These are phyloP conservation scores for Microctonus brassicae DNA, from an alignment of 2,888 invertebrate genomes.

Conservation along the genomic window DNA sequence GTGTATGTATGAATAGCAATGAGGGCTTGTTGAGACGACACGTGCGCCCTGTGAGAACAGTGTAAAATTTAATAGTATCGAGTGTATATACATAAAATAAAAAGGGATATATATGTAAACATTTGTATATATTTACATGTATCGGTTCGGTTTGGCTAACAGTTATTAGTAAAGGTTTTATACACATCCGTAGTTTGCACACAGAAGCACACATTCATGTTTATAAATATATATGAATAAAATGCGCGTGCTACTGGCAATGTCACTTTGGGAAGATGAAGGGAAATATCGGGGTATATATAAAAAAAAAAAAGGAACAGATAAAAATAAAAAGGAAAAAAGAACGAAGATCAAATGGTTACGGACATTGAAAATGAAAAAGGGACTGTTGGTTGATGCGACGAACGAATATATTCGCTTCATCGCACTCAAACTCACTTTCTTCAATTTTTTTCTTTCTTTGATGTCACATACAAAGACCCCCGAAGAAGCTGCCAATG, in stretches of 20 bases:
- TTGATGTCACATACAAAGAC: not conserved
- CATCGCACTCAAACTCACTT: conserved; percentile 1
- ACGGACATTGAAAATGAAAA: not conserved
- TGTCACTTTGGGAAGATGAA: not conserved
- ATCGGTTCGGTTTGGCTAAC: conserved; percentile 40
- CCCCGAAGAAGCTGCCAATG: not conserved
- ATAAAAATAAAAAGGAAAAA: not conserved
- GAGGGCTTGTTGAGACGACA: not conserved
- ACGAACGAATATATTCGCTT: not conserved
- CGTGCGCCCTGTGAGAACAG: not conserved
- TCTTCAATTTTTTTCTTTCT: not conserved
- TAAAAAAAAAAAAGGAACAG: not conserved
- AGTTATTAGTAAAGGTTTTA: conserved; percentile 43
- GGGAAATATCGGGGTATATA: not conserved
- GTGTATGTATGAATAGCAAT: too few species aligned
- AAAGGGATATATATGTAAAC: conserved; percentile 24
- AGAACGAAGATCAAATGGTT: not conserved
- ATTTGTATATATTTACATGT: conserved; percentile 46
- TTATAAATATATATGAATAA: not conserved
- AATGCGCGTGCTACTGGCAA: not conserved
- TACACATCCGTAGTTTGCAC: not conserved
- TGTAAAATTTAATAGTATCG: not conserved
- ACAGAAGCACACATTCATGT: not conserved
- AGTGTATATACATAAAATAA: conserved; percentile 33
- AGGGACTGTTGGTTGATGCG: not conserved